phyloP scores from a whole-genome alignment of 2,113 vertebrate genomes.

The Polypterus senegalus region DNA sequence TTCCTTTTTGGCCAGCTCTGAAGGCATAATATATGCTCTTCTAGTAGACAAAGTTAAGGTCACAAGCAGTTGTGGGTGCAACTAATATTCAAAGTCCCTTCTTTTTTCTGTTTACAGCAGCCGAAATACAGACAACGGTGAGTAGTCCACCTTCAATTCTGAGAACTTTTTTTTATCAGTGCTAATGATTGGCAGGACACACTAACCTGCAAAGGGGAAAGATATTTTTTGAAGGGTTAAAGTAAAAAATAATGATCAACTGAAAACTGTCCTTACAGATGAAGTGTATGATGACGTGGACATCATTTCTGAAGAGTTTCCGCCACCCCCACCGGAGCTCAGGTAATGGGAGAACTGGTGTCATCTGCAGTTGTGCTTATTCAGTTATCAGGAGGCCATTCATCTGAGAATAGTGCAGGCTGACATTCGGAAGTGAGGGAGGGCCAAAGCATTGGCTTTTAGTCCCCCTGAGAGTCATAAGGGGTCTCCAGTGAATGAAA shows the following conservation, averaged over 20 bases:
- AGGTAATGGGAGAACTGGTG: constrained; percentile 17
- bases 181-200: background rate
- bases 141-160: constrained; percentile 17
- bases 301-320: constrained; percentile 38
- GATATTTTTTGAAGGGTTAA: background rate
- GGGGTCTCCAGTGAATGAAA: too few relatives aligned
- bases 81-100: constrained; percentile 10
- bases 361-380: too few relatives aligned
- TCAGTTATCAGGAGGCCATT: too few relatives aligned
- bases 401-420: background rate
- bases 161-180: background rate
- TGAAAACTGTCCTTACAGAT: constrained; percentile 8
- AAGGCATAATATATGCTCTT: too few relatives aligned
- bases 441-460: background rate
- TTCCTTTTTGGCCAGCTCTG: background rate
- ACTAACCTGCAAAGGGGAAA: background rate
- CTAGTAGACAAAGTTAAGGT: background rate
- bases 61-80: background rate
- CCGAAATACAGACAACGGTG: constrained; percentile 33
- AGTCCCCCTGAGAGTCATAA: background rate
- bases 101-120: constrained; percentile 31
- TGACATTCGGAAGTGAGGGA: background rate
- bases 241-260: background rate
- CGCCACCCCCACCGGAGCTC: constrained; percentile 36
- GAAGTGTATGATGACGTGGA: constrained; percentile 51